A percentile compares a stretch with the other conserved stretches of the same genome.
Evolutionary conservation across 2,888 invertebrate species (phyloP).

Genomic region (Syrphus vitripennis): DNA sequence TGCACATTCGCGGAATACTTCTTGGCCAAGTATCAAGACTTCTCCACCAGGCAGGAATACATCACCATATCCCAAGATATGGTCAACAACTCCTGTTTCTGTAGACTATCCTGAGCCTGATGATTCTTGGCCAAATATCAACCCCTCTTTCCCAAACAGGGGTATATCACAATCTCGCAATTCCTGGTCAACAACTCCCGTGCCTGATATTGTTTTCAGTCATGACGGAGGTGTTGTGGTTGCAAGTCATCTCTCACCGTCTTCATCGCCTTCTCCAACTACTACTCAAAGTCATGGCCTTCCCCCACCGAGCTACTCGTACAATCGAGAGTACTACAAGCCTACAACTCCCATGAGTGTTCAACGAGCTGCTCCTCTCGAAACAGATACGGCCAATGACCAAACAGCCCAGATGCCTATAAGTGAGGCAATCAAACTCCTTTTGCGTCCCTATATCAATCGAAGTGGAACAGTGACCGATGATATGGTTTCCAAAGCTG

Average conservation of each 20-base stretch:
- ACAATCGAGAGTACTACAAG: slow-evolving; percentile 75
- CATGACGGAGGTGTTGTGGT: slow-evolving; percentile 56
- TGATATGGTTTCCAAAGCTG: slow-evolving; percentile 74
- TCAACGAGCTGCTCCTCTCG: slow-evolving; percentile 6
- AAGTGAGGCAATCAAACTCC: slow-evolving; percentile 77
- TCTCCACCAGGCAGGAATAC: slow-evolving; percentile 18
- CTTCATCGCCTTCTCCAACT: too few relatives aligned
- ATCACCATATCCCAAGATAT: neutral
- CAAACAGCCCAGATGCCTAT: slow-evolving; percentile 72
- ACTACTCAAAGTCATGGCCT: slow-evolving; percentile 31
- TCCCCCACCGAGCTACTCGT: slow-evolving; percentile 73
- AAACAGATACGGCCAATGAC: slow-evolving; percentile 42
- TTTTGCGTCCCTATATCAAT: slow-evolving; percentile 78
- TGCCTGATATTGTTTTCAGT: slow-evolving; percentile 60
- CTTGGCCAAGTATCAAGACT: slow-evolving; percentile 71
- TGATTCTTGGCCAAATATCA: slow-evolving; percentile 72
- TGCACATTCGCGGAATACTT: slow-evolving; percentile 75
- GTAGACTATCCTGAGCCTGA: slow-evolving; percentile 24
- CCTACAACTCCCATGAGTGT: slow-evolving; percentile 37
- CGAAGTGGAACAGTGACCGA: slow-evolving; percentile 76
- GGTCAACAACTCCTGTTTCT: neutral
- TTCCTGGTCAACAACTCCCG: slow-evolving; percentile 1
- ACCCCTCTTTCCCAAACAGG: slow-evolving; percentile 19
- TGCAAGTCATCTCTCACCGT: neutral
- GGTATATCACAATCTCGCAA: slow-evolving; percentile 9